Evolutionary conservation across 2,797 vertebrate genomes (phyloP).

Genomic region (Percopsis omiscomaycus): DNA sequence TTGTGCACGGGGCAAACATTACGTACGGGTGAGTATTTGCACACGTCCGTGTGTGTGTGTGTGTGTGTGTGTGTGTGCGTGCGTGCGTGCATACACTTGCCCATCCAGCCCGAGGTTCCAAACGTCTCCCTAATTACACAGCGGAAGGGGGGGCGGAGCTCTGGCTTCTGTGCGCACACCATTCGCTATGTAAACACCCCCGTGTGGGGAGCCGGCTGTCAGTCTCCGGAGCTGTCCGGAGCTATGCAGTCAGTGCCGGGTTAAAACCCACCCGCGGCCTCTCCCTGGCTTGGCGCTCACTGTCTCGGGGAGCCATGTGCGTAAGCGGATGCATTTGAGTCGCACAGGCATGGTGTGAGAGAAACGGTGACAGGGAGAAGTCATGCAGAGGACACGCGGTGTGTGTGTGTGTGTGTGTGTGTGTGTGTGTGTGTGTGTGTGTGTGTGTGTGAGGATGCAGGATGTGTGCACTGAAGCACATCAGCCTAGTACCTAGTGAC

Average conservation of each 20-base stretch:
- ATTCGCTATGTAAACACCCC: slow-evolving; percentile 63
- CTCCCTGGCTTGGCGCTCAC: slow-evolving; percentile 50
- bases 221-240: slow-evolving; percentile 45
- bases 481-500: slow-evolving; percentile 62
- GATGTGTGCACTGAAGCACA: slow-evolving; percentile 56
- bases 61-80: slow-evolving; percentile 9
- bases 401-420: not conserved
- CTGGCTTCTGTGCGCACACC: slow-evolving; percentile 41
- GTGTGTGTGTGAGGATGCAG: slow-evolving; percentile 19
- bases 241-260: slow-evolving; percentile 45
- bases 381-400: not conserved
- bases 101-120: slow-evolving; percentile 12
- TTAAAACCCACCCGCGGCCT: slow-evolving; percentile 37
- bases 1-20: not conserved
- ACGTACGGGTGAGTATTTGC: not conserved
- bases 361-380: not conserved
- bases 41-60: not conserved
- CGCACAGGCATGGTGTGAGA: not conserved
- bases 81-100: slow-evolving; percentile 16
- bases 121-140: slow-evolving; percentile 53
- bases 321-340: not conserved
- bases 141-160: slow-evolving; percentile 35
- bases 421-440: slow-evolving; percentile 1
- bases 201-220: slow-evolving; percentile 58
- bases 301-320: slow-evolving; percentile 11